Evolutionary conservation across 2,113 vertebrate species (phyloP).

Genomic region (Aptenodytes forsteri): DNA sequence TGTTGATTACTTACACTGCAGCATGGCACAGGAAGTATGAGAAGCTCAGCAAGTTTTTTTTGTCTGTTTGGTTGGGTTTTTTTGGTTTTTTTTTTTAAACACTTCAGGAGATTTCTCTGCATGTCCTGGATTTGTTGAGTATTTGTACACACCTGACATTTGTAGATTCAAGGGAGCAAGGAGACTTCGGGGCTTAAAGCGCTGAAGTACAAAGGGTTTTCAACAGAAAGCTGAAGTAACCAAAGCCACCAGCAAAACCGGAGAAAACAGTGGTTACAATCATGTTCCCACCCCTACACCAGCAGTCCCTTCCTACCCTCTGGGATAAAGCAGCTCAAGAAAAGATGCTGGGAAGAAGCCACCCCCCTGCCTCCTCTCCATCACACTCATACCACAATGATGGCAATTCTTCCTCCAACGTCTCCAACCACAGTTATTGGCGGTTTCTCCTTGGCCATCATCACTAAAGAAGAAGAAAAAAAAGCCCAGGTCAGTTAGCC

Average conservation of each 20-base stretch:
- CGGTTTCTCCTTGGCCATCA: constrained; percentile 99
- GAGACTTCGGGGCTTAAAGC: not conserved
- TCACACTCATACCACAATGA: constrained; percentile 88
- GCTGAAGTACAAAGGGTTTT: not conserved
- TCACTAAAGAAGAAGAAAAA: constrained; percentile 78
- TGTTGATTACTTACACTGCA: not conserved
- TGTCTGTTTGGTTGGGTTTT: not conserved
- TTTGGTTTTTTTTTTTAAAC: not conserved
- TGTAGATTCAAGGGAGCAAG: not conserved
- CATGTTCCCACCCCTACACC: not conserved
- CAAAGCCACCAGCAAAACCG: not conserved
- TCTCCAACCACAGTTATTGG: constrained; percentile 98
- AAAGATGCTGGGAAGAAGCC: not conserved
- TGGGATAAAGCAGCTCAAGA: not conserved
- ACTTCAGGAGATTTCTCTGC: not conserved
- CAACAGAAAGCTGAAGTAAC: not conserved
- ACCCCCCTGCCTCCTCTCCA: not conserved
- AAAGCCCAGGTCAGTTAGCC: constrained; percentile 1
- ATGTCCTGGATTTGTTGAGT: not conserved
- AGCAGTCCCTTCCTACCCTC: not conserved
- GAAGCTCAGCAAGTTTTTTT: not conserved
- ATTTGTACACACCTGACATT: not conserved
- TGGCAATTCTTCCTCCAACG: constrained; percentile 95
- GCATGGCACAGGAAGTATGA: not conserved
- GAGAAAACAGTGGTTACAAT: not conserved